Evolutionary conservation across 2,797 vertebrate genomes (phyloP).

Genomic region (Ctenopoma kingsleyae): DNA sequence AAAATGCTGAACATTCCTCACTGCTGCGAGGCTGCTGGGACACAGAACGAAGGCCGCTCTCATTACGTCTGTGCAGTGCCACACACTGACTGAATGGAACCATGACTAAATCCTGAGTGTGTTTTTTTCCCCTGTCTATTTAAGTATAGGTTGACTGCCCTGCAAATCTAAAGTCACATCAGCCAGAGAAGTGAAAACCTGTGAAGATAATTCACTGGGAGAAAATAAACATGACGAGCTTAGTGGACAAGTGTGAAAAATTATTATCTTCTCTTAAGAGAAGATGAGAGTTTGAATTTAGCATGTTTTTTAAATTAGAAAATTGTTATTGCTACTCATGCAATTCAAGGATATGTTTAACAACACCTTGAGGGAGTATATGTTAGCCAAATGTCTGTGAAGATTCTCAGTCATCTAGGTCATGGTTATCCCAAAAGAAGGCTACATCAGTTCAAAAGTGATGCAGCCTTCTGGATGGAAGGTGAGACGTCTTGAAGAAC

Average conservation of each 20-base stretch:
- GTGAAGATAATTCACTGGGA: not conserved
- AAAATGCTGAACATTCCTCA: conserved; percentile 44
- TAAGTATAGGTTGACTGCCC: not conserved
- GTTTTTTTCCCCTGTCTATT: not conserved
- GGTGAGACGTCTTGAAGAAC: too few species aligned
- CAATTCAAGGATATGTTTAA: not conserved
- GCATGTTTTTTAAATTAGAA: not conserved
- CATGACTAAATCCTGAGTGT: not conserved
- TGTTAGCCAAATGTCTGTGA: too few species aligned
- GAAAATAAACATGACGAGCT: not conserved
- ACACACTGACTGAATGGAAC: conserved; percentile 44
- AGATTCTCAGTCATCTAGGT: too few species aligned
- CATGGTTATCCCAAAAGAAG: too few species aligned
- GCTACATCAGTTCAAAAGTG: too few species aligned
- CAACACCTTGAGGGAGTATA: not conserved
- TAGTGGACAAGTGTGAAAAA: not conserved
- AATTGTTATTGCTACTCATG: too few species aligned
- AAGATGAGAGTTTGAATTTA: too few species aligned
- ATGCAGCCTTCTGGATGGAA: too few species aligned
- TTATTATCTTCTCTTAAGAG: too few species aligned
- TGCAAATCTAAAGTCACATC: not conserved
- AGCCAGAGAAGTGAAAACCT: not conserved
- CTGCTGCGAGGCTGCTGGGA: conserved; percentile 35
- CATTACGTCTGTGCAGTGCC: conserved; percentile 38
- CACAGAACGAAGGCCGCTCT: conserved; percentile 23